Base-by-base conservation (phyloP, 2,797 vertebrate species). In the Karalla daura region DNA sequence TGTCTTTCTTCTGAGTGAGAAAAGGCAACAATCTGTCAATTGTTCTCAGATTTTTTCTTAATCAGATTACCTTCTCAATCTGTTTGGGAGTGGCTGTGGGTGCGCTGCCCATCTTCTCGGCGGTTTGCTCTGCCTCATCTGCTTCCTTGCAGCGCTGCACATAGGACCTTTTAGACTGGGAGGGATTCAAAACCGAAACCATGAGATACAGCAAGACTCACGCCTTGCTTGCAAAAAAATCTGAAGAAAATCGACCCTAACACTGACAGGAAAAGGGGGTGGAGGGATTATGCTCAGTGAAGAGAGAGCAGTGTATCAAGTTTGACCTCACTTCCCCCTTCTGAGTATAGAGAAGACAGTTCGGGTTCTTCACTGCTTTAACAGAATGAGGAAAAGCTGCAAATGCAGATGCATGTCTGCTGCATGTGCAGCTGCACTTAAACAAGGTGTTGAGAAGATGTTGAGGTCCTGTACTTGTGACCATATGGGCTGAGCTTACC, bases 131-230 rank as follows among this genome's bases (percentile, higher is more conserved):
- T 0, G 96, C 94, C 2, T 98, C 97, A 0, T 98, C 97, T 0
- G 96, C 93, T 0, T 98, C 97, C 70, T 40, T 94, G 88, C 97
- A 98, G 76, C 92, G 96, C 91, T 96, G 96, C 46, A 97, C 96
- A 0, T 99, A 99, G 0, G 61, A 85, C 81, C 88, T 95, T 92
- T 96, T 98, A 15, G 95, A 95, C 97, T 99, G 71, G 1, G 10
- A 58, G 23, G 15, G 61, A 68, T 62, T 75, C 20, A 55, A 15
- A 70, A 79, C 23, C 33, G 58, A 82, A 65, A 81, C 51, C 30
- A 49, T 7, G 28, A 63, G 24, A 73, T 69, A 70, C 44, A 6
- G 2, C 20, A 9, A 36, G 25, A 59, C 17, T 10, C 44, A 5
- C 32, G 17, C 6, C 9, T 33, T 52, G 32, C 45, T 55, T 13